A percentile compares a stretch with the other conserved stretches of the same genome.
These are phyloP conservation scores for Dromiciops gliroides DNA, from an alignment of 2,113 vertebrate species.

Conservation along the genomic window DNA sequence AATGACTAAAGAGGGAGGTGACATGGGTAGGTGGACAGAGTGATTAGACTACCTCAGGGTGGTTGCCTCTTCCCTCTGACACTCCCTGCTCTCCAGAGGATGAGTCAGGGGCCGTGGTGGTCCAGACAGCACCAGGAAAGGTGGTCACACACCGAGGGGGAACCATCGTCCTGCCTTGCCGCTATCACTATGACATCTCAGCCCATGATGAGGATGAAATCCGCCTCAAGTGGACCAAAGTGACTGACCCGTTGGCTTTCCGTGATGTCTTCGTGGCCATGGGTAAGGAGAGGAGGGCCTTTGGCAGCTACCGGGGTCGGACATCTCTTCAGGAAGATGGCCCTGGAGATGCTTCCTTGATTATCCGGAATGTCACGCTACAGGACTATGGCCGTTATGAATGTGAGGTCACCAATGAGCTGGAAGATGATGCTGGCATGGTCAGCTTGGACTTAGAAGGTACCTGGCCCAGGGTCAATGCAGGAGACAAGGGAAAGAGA, in stretches of 20 bases:
- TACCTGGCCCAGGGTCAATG: conserved; percentile 56
- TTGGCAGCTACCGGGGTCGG: conserved; percentile 89
- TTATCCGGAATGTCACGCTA: conserved; percentile 94
- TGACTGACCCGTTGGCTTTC: conserved; percentile 90
- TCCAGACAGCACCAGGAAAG: conserved; percentile 95
- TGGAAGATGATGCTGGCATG: conserved; percentile 94
- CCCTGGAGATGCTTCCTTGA: conserved; percentile 90
- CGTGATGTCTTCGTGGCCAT: conserved; percentile 93
- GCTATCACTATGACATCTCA: conserved; percentile 92
- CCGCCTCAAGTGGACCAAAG: conserved; percentile 97
- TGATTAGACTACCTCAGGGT: background rate
- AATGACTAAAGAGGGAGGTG: background rate
- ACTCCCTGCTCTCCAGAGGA: conserved; percentile 85
- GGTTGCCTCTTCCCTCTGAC: background rate
- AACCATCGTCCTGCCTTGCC: conserved; percentile 95
- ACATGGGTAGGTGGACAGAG: background rate
- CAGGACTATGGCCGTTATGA: conserved; percentile 97
- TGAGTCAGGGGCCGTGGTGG: conserved; percentile 92
- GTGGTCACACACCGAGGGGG: conserved; percentile 94
- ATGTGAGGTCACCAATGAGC: conserved; percentile 96
- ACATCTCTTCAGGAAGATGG: conserved; percentile 90
- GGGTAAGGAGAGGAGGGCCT: conserved; percentile 89
- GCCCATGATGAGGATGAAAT: conserved; percentile 87
- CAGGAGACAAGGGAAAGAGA: background rate
- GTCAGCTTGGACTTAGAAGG: conserved; percentile 97